Base-by-base conservation (phyloP, 1,140 invertebrate genomes). In the Maconellicoccus hirsutus region DNA sequence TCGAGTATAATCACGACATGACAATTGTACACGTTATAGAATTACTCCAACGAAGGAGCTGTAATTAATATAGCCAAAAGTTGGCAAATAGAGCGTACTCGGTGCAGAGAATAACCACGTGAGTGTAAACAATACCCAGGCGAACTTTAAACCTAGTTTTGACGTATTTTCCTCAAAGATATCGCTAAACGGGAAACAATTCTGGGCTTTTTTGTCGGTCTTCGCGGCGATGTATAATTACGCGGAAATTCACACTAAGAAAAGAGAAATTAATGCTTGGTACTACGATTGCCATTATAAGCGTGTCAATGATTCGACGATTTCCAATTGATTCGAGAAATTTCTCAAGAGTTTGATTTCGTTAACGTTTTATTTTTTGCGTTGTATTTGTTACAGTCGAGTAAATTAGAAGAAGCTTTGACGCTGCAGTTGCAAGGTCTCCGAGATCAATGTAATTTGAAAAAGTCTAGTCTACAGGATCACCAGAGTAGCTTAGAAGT, bases 401-500 rank as follows among this genome's bases (percentile, higher is more conserved):
- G 86, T 26, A 86, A 88, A 72, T 86, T 86, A 63, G 93, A 96
- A 81, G 87, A 90, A 69, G 87, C 90, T 76, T 80, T 96, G 63
- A 83, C 87, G 72, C 80, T 85, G 70, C 90, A 96, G 79, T 83
- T 96, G 10, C 89, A 93, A 75, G 83, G 85, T 61, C 80, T 95
- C 0, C 85, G 89, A 74, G 92, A 95, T 78, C 91, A 94, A 79
- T 92, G 90, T 76, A 86, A 86, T 70, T 83, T 90, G 73, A 83
- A 91, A 75, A 92, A 87, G 79, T 87, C 86, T 70, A 89, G 85
- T 74, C 82, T 90, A 75, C 86, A 87, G 77, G 92, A 95, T 79
- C 93, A 96, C 78, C 88, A 94, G 70, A 90, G 86, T 77, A 94
- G 93, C 78, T 80, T 96, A 73, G 91, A 94, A 77, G 86, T 92